Evolutionary conservation across 2,888 invertebrate genomes (phyloP).

Genomic region (Scaptomyza cyrtandrae): DNA sequence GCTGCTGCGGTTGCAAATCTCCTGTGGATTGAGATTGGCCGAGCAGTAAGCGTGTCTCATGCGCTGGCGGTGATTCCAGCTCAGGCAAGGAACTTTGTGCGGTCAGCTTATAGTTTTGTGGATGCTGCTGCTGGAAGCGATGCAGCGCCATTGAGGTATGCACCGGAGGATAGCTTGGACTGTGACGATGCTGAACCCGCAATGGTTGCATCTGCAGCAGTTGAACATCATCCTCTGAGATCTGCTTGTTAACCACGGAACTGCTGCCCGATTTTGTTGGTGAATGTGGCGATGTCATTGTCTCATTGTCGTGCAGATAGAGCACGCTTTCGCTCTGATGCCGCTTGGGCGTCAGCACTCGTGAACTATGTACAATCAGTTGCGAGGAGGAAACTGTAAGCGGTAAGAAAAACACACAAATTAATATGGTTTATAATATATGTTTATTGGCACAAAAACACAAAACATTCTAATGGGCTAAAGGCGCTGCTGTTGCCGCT

Average conservation of each 20-base stretch:
- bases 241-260: constrained; percentile 29
- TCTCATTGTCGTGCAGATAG: constrained; percentile 87
- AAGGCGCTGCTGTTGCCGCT: constrained; percentile 35
- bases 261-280: constrained; percentile 36
- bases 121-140: constrained; percentile 70
- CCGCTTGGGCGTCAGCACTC: constrained; percentile 91
- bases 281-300: constrained; percentile 51
- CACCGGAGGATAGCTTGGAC: constrained; percentile 82
- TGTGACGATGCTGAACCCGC: constrained; percentile 80
- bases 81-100: constrained; percentile 77
- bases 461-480: constrained; percentile 38
- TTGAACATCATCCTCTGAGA: constrained; percentile 58
- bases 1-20: constrained; percentile 61
- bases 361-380: constrained; percentile 90
- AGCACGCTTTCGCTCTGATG: constrained; percentile 91
- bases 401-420: constrained; percentile 6
- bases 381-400: constrained; percentile 85
- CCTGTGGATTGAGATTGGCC: constrained; percentile 72
- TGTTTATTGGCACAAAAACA: constrained; percentile 10
- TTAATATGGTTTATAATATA: background rate
- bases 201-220: constrained; percentile 34
- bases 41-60: constrained; percentile 36
- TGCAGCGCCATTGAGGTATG: constrained; percentile 74
- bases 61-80: constrained; percentile 39
- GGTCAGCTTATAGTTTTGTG: constrained; percentile 41